Percentiles rank a stretch among this genome's conserved stretches.
These are phyloP conservation scores for Fregetta grallaria DNA, from an alignment of 2,113 vertebrate genomes.

Conservation along the genomic window DNA sequence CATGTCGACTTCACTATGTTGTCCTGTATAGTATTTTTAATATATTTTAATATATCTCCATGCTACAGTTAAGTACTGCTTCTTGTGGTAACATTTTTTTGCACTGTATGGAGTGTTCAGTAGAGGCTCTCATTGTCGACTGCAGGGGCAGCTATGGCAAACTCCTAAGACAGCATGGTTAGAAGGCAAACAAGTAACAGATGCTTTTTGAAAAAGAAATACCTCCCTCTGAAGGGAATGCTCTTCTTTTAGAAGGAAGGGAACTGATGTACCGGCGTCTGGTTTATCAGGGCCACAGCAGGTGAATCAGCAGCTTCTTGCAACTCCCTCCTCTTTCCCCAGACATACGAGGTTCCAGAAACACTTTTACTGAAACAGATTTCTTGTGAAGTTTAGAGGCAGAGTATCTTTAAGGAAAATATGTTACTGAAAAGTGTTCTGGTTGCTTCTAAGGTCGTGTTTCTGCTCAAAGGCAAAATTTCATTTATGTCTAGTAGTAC, in stretches of 20 bases:
- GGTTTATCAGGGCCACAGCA: not conserved
- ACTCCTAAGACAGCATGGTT: not conserved
- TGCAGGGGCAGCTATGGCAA: not conserved
- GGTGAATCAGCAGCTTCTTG: not conserved
- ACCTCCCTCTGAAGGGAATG: not conserved
- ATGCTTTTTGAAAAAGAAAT: not conserved
- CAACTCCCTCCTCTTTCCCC: not conserved
- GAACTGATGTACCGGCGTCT: not conserved
- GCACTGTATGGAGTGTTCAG: not conserved
- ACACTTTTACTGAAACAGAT: not conserved
- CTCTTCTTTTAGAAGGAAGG: not conserved
- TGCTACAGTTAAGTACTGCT: not conserved
- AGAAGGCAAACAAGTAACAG: not conserved
- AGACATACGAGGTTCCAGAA: not conserved
- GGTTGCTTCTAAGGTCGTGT: not conserved
- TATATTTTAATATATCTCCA: not conserved
- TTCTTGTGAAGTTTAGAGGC: not conserved
- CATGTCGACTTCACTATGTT: not conserved
- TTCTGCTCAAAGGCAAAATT: not conserved
- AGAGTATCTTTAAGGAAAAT: not conserved
- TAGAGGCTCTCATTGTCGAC: rapidly evolving
- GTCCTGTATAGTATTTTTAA: not conserved
- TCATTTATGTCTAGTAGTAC: not conserved
- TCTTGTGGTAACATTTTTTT: not conserved
- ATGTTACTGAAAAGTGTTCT: not conserved